A percentile compares a stretch with the other conserved stretches of the same genome.
Conservation (phyloP, 1,140 invertebrate species). For the Papilio polyxenes region DNA sequence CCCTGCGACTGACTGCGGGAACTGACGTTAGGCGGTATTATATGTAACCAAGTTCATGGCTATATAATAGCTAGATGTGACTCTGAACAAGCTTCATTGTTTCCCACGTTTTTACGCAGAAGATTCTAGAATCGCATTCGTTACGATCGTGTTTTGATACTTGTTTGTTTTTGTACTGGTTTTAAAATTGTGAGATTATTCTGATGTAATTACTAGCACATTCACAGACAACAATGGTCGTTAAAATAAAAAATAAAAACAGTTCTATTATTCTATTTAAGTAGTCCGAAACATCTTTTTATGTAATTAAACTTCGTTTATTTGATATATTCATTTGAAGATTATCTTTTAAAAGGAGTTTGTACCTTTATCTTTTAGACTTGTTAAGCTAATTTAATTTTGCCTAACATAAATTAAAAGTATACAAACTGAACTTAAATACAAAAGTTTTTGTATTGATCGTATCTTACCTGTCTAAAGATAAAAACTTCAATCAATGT, state of each 20-base stretch:
- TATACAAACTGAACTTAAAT: background rate
- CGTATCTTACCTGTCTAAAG: background rate
- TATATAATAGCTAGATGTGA: background rate
- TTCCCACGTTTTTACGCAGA: background rate
- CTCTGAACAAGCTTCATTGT: background rate
- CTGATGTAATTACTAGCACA: background rate
- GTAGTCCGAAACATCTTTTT: background rate
- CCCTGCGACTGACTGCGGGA: conserved; percentile 48
- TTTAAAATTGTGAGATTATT: conserved; percentile 10
- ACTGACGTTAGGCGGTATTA: conserved; percentile 40
- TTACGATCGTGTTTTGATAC: background rate
- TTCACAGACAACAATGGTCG: background rate
- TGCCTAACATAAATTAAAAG: background rate
- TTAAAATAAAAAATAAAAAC: conserved; percentile 9
- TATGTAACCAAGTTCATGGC: conserved; percentile 37
- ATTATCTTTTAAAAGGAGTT: background rate
- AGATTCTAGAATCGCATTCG: conserved; percentile 1
- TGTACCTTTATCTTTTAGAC: background rate
- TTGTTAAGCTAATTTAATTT: background rate
- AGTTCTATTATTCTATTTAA: background rate
- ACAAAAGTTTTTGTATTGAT: background rate
- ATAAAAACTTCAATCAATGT: conserved; percentile 14
- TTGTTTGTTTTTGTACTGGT: background rate
- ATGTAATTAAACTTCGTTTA: background rate
- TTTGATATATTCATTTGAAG: background rate